These are phyloP conservation scores for Tetheella fluctuosa DNA, from an alignment of 2,888 invertebrate species.

Conservation along the genomic window DNA sequence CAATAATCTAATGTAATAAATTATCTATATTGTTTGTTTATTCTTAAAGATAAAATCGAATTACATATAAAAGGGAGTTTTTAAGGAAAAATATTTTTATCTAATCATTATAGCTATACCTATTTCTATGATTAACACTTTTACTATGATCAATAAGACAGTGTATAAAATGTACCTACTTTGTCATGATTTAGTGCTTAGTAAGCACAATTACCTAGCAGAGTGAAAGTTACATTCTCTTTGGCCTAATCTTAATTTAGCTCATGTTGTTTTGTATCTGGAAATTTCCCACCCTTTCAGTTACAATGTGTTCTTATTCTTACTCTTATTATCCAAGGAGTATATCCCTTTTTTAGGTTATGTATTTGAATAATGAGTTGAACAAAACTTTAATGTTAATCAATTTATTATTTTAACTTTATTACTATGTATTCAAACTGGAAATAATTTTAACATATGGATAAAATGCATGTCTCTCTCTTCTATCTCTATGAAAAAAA, in stretches of 20 bases:
- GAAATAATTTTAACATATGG: constrained; percentile 10
- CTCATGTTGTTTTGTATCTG: constrained; percentile 8
- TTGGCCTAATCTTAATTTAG: constrained; percentile 38
- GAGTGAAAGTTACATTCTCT: constrained; percentile 79
- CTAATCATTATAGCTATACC: background rate
- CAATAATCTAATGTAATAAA: background rate
- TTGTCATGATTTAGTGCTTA: constrained; percentile 34
- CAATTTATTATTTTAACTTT: background rate
- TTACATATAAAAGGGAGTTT: too few species aligned
- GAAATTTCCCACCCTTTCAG: background rate
- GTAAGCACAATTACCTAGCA: constrained; percentile 47
- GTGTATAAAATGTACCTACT: constrained; percentile 17
- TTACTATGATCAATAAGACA: constrained; percentile 21
- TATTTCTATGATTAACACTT: background rate
- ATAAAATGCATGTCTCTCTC: constrained; percentile 18
- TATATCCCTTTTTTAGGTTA: background rate
- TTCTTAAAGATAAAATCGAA: background rate
- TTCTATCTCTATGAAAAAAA: constrained; percentile 10
- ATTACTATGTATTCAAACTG: background rate
- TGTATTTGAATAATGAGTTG: background rate
- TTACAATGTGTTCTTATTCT: background rate
- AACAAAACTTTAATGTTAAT: too few species aligned
- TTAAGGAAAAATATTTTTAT: background rate
- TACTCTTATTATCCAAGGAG: background rate
- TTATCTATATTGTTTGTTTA: background rate